Evolutionary conservation across 2,797 vertebrate genomes (phyloP).

Genomic region (Chlorospingus flavigularis): DNA sequence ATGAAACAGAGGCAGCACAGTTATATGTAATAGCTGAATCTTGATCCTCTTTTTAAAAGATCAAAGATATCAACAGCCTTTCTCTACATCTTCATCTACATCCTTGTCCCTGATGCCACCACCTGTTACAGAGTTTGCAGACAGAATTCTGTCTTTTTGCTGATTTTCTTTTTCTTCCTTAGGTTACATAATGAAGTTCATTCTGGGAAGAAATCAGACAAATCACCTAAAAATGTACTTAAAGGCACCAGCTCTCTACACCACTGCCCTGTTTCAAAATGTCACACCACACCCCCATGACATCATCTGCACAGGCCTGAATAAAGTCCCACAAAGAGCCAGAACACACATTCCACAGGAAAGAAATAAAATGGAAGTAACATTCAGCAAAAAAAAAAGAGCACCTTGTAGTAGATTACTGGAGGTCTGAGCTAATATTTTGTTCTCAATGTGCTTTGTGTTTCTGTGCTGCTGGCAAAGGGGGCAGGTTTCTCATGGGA

Average conservation of each 20-base stretch:
- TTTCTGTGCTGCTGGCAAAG: background rate
- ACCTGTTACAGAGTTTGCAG: background rate
- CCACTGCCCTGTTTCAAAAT: background rate
- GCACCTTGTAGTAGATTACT: background rate
- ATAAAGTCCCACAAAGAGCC: background rate
- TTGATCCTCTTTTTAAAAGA: background rate
- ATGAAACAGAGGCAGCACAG: background rate
- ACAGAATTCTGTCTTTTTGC: background rate
- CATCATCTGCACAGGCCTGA: background rate
- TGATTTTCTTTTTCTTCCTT: background rate
- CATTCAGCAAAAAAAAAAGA: background rate
- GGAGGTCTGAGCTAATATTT: background rate
- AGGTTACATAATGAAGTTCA: background rate
- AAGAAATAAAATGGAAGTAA: background rate
- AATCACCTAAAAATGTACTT: background rate
- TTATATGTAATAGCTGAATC: background rate
- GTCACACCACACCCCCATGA: background rate
- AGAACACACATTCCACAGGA: background rate
- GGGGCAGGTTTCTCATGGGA: background rate
- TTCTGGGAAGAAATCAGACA: background rate
- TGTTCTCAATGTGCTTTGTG: background rate
- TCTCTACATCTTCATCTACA: background rate
- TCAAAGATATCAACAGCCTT: background rate
- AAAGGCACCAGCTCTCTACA: background rate
- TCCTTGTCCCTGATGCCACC: background rate